These are phyloP conservation scores for Aproaerema taeniolella DNA, from an alignment of 2,888 invertebrate genomes.

Conservation along the genomic window DNA sequence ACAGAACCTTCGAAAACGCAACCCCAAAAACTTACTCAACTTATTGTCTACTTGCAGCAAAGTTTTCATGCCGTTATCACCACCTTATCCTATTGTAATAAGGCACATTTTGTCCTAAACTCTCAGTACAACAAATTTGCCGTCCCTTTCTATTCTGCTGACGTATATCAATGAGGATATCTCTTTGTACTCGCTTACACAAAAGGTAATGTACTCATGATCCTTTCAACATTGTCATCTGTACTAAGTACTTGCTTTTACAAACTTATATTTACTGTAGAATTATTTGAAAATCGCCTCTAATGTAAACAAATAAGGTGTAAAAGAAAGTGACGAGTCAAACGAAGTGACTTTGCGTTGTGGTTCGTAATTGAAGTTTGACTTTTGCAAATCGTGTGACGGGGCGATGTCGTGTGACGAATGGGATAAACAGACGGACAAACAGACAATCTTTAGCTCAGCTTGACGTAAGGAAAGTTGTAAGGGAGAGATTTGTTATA, in stretches of 20 bases:
- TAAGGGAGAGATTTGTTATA: too few relatives aligned
- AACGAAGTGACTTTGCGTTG: conserved; percentile 11
- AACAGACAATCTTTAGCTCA: too few relatives aligned
- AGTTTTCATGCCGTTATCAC: background rate
- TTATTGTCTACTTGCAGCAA: background rate
- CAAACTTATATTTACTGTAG: conserved; percentile 19
- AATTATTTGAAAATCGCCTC: background rate
- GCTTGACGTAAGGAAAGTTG: conserved; percentile 37
- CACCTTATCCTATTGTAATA: background rate
- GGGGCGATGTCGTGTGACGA: conserved; percentile 54
- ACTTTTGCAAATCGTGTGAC: conserved; percentile 70
- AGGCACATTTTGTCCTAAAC: background rate
- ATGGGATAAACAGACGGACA: conserved; percentile 39
- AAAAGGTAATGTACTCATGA: conserved; percentile 72
- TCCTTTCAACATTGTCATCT: conserved; percentile 70
- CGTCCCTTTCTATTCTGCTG: conserved; percentile 43
- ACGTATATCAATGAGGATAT: conserved; percentile 52
- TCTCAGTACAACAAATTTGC: conserved; percentile 4
- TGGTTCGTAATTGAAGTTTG: conserved; percentile 67
- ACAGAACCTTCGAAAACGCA: too few relatives aligned
- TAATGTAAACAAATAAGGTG: background rate
- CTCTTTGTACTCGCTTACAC: conserved; percentile 47
- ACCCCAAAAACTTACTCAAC: background rate
- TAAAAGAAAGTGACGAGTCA: conserved; percentile 9
- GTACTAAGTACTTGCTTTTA: conserved; percentile 58